Evolutionary conservation across 1,140 invertebrate genomes (phyloP).

Genomic region (Neelides sp.): DNA sequence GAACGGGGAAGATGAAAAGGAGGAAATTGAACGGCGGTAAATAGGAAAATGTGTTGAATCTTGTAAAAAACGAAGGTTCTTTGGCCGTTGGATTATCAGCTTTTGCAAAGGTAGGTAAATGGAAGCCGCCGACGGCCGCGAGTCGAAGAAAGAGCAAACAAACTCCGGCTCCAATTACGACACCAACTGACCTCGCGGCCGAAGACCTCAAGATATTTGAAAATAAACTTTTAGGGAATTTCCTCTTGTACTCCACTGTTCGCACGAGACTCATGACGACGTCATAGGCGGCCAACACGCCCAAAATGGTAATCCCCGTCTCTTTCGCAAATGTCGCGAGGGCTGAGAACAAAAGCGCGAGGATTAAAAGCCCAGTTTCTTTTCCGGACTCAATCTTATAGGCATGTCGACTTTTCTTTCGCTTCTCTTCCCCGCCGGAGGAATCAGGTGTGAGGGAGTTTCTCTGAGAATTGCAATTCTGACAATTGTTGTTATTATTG

Average conservation of each 20-base stretch:
- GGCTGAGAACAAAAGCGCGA: constrained; percentile 46
- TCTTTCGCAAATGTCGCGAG: constrained; percentile 76
- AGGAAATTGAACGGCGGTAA: constrained; percentile 74
- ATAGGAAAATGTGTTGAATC: constrained; percentile 72
- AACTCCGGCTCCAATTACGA: constrained; percentile 39
- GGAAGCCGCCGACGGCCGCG: constrained; percentile 45
- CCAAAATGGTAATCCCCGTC: constrained; percentile 77
- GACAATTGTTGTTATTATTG: constrained; percentile 3
- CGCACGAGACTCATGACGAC: constrained; percentile 38
- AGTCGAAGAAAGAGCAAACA: constrained; percentile 48
- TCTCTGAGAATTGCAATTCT: too few relatives aligned
- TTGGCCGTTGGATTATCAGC: constrained; percentile 82
- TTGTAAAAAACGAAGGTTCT: constrained; percentile 48
- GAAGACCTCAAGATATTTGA: background rate
- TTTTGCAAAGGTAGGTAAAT: constrained; percentile 56
- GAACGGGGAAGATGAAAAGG: constrained; percentile 64
- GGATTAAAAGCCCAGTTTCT: too few relatives aligned
- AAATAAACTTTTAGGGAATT: constrained; percentile 3
- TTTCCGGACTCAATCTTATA: too few relatives aligned
- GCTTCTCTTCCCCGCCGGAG: too few relatives aligned
- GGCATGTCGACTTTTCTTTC: too few relatives aligned
- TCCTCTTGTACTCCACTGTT: constrained; percentile 27
- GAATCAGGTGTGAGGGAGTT: too few relatives aligned
- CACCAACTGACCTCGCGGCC: background rate
- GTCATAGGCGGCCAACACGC: constrained; percentile 72